Evolutionary conservation across 2,113 vertebrate genomes (phyloP), one percentile per base, ranked within the genome.

Genomic region (Mirounga angustirostris): DNA sequence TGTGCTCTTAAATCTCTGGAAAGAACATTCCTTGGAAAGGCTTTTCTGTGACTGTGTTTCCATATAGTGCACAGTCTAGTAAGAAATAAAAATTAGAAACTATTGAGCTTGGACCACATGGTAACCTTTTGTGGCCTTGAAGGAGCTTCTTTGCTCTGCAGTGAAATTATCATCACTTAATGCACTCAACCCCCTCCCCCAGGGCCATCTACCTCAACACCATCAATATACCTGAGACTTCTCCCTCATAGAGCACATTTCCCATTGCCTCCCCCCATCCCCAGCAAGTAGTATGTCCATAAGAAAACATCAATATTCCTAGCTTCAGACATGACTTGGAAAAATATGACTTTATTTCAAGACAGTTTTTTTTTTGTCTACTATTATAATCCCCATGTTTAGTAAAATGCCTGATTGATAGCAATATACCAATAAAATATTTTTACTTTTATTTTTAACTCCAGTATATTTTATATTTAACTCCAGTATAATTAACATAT

Each of bases 191-290:
- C 84, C 7, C 46, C 7, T 46, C 46, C 15, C 11, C 21, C 18
- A 24, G 6, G 19, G 1, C 8, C 9, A 13, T 43, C 18, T 7
- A 21, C 19, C 18, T 26, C 26, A 16, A 43, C 0, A 11, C 1
- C 33, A 21, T 9, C 9, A 1, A 6, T 9, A 2, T 4, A 18
- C 4, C 16, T 6, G 1, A 88, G 28, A 12, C 1, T 24, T 46
- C 36, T 36, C 21, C 19, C 13, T 80, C 22, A 12, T 0, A 52
- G 2, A 78, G 8, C 1, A 24, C 5, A 0, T 74, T 43, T 3
- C 15, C 46, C 9, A 15, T 7, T 2, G 28, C 8, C 18, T 63
- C 6, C 2, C 15, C n/a, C n/a, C 5, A 1, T 7, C 33, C 7
- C 24, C 26, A 3, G 2, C 63, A 4, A 18, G 16, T 30, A 11